Percentiles rank a stretch among this genome's conserved stretches.
phyloP scores from a whole-genome alignment of 2,797 vertebrate species.

The Sorex maritimensis region DNA sequence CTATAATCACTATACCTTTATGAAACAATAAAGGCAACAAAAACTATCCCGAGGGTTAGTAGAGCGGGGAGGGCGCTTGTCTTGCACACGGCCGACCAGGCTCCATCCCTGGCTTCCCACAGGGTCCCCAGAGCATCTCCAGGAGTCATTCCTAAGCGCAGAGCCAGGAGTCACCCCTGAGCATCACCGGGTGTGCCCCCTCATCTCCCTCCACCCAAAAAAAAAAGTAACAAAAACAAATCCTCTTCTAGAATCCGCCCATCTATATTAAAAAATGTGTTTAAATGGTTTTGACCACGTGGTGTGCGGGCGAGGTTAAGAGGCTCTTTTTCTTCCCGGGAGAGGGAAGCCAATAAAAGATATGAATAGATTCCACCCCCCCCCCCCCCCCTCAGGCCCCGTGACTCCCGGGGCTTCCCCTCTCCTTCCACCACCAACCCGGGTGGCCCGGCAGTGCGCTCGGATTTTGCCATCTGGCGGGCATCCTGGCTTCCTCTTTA shows the following conservation, averaged over 20 bases:
- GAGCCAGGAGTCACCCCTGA: no score
- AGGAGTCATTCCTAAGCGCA: no score
- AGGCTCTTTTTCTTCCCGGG: background rate
- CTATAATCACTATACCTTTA: no score
- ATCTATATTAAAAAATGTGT: background rate
- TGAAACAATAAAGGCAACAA: background rate
- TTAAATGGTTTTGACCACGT: constrained; percentile 23
- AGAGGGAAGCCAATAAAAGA: constrained; percentile 64
- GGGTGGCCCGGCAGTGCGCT: background rate
- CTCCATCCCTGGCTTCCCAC: no score
- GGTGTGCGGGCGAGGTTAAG: background rate
- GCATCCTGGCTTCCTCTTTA: constrained; percentile 69
- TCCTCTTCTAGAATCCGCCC: background rate
- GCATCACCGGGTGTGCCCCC: no score
- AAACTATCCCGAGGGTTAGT: no score
- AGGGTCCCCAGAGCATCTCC: no score
- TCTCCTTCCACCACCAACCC: background rate
- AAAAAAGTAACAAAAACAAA: background rate
- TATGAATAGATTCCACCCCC: background rate
- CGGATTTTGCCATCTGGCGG: background rate
- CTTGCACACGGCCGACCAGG: no score
- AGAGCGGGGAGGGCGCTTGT: no score
- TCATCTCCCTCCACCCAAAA: no score
- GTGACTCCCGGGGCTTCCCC: background rate
- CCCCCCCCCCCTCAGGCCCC: background rate